Evolutionary conservation across 1,140 invertebrate genomes (phyloP), one percentile per base, ranked within the genome.

Genomic region (Drosophila cardini): DNA sequence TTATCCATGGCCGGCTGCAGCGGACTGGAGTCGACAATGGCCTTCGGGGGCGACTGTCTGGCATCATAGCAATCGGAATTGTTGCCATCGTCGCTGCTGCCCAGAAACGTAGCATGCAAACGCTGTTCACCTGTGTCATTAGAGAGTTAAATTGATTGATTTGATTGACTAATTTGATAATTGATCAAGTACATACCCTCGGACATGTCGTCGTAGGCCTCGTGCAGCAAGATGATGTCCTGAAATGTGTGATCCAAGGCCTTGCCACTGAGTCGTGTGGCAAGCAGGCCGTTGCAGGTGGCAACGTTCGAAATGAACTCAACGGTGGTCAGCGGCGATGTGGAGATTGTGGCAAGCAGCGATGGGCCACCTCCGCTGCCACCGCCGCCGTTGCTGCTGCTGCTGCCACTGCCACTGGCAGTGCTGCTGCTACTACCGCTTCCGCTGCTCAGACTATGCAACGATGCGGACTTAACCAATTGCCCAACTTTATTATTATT

Each of bases 1-100:
- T 97, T 98, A 92, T 98, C 97, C 95, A 98, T 97, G 87, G 96
- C 95, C 84, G 97, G 96, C 84, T 98, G 97, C 72, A 98, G 94
- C 8, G 98, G 98, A 70, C 97, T 97, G 91, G 98, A 97, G 93
- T 99, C 98, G 80, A 99, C 97, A 91, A 97, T 95, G 85, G 96
- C 96, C 93, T 98, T 97, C 58, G 97, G 97, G 80, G 97, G 96
- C 55, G 96, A 96, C 84, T 94, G 93, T 90, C 94, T 92, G 90
- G 91, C 76, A 76, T 92, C 91, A 62, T 92, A 92, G 71, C 78
- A 85, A 78, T 92, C 90, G 68, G 91, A 92, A 74, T 91, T 90
- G 73, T 90, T 91, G 52, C 87, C 90, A 80, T 91, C 90, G 73
- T 91, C 90, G 74, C 90, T 91, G 84, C 90, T 90, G 45, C 87